Percentiles rank a stretch among this genome's conserved stretches.
Conservation (phyloP, 2,113 vertebrate genomes). For the Picathartes gymnocephalus region DNA sequence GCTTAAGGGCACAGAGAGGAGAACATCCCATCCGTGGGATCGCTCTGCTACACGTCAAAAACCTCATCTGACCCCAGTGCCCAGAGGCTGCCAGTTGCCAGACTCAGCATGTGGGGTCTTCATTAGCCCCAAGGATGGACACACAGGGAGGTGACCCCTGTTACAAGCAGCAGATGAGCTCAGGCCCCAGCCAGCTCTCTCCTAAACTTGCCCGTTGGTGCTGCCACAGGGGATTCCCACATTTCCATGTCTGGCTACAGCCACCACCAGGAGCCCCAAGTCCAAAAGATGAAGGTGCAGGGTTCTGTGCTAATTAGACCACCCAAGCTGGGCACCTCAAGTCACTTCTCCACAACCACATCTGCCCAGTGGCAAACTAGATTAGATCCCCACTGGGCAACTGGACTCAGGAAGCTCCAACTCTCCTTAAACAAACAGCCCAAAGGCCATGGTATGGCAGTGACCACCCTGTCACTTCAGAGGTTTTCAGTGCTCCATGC, state of each 20-base stretch:
- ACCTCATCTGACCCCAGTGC: background rate
- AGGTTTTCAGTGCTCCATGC: background rate
- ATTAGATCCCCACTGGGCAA: background rate
- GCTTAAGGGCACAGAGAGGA: background rate
- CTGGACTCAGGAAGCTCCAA: background rate
- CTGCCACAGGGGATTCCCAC: background rate
- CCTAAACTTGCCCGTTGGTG: background rate
- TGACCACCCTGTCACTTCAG: background rate
- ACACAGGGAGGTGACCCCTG: accelerated
- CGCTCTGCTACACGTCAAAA: background rate
- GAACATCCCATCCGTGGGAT: background rate
- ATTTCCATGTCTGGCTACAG: background rate
- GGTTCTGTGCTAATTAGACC: background rate
- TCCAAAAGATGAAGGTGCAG: background rate
- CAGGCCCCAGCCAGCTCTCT: background rate
- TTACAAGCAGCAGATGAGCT: background rate
- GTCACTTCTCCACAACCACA: background rate
- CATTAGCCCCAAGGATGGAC: background rate
- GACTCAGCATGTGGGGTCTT: background rate
- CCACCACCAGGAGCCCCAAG: background rate
- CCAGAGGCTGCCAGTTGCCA: background rate
- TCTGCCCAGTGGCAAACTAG: background rate
- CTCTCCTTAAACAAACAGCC: background rate
- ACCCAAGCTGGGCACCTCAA: background rate
- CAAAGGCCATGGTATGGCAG: background rate